Conservation (phyloP, 2,797 vertebrate species). For the Pangasius macronema region DNA sequence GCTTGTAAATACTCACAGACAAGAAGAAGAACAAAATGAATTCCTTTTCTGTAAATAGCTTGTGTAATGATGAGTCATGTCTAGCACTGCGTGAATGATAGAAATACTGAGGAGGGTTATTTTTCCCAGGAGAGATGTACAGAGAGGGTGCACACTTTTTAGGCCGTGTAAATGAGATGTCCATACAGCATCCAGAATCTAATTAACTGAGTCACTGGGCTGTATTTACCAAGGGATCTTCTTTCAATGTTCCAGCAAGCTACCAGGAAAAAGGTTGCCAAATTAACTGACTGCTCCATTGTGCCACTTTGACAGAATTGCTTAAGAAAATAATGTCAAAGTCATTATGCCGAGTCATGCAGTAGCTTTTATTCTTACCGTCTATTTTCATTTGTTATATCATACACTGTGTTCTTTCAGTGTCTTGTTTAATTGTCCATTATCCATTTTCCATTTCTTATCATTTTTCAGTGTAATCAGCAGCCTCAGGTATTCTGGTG, state of each 20-base stretch:
- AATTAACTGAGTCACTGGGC: slow-evolving; percentile 3
- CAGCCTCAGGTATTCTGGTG: not conserved
- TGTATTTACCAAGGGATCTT: not conserved
- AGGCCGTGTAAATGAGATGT: not conserved
- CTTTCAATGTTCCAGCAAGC: not conserved
- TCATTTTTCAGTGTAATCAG: not conserved
- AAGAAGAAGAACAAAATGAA: not conserved
- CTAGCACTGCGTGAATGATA: not conserved
- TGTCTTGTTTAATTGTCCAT: not conserved
- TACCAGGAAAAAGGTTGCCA: slow-evolving; percentile 8
- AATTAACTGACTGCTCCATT: not conserved
- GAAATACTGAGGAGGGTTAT: not conserved
- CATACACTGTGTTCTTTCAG: too few relatives aligned
- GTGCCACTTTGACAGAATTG: not conserved
- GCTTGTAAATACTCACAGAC: not conserved
- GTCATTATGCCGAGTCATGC: not conserved
- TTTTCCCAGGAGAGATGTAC: not conserved
- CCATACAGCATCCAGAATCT: not conserved
- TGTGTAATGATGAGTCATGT: not conserved
- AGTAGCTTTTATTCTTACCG: not conserved
- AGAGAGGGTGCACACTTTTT: not conserved
- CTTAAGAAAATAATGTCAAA: not conserved
- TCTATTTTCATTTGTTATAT: not conserved
- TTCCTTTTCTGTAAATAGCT: not conserved
- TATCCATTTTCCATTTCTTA: not conserved